Evolutionary conservation across 2,888 invertebrate species (phyloP).

Genomic region (Lissonota sp.): DNA sequence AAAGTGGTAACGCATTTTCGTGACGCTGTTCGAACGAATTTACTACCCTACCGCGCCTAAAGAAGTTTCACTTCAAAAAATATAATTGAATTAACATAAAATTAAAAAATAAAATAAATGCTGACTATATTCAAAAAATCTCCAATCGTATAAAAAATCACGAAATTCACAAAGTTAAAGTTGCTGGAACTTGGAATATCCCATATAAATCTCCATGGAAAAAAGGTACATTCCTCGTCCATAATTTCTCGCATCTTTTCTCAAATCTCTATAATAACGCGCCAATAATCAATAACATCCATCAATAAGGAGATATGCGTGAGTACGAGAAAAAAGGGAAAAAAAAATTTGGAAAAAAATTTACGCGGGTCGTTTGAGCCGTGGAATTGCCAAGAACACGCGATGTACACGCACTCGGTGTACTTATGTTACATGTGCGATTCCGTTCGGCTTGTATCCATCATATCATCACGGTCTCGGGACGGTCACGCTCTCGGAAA

Average conservation of each 20-base stretch:
- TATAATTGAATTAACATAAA: too few species aligned
- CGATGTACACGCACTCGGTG: constrained; percentile 43
- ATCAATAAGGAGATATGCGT: constrained; percentile 20
- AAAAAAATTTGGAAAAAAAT: constrained; percentile 17
- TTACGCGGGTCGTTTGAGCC: constrained; percentile 32
- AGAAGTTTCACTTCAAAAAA: too few species aligned
- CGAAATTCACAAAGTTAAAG: too few species aligned
- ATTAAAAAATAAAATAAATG: too few species aligned
- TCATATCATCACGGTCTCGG: constrained; percentile 29
- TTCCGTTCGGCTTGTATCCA: constrained; percentile 7
- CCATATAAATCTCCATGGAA: background rate
- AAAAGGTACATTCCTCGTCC: constrained; percentile 10
- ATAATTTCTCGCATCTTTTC: constrained; percentile 30
- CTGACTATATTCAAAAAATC: too few species aligned
- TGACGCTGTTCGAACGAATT: too few species aligned
- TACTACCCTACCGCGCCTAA: too few species aligned
- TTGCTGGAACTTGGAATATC: background rate
- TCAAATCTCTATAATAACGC: constrained; percentile 8
- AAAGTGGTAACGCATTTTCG: too few species aligned
- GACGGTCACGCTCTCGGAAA: constrained; percentile 66
- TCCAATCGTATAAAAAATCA: too few species aligned
- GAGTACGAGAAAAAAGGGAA: constrained; percentile 20
- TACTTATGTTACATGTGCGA: background rate
- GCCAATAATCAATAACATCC: constrained; percentile 7
- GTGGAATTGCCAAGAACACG: constrained; percentile 48